Evolutionary conservation across 1,140 invertebrate species (phyloP).

Genomic region (Heliothis subflexa): DNA sequence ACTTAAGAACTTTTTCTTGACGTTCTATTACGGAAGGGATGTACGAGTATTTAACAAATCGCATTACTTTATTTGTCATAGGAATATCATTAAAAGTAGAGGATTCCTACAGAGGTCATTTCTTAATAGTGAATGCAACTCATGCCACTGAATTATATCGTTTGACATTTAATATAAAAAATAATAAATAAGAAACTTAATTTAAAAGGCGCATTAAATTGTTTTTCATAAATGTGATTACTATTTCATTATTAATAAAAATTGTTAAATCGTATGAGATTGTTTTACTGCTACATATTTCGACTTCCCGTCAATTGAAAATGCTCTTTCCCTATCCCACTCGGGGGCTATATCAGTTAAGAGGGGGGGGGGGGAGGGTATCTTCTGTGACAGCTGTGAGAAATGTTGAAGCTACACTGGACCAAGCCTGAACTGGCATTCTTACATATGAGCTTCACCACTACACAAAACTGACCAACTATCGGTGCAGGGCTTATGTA

Average conservation of each 20-base stretch:
- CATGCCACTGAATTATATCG: constrained; percentile 11
- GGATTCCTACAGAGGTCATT: not conserved
- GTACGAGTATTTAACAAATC: not conserved
- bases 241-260: constrained; percentile 74
- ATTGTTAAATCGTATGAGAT: constrained; percentile 52
- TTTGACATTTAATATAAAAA: constrained; percentile 44
- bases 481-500: too few species aligned
- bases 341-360: too few species aligned
- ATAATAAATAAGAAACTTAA: constrained; percentile 63
- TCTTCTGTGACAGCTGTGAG: too few species aligned
- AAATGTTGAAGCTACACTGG: too few species aligned
- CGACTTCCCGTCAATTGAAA: not conserved
- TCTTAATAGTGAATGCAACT: constrained; percentile 13
- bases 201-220: constrained; percentile 65
- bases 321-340: not conserved
- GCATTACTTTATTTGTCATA: not conserved
- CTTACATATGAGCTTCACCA: too few species aligned
- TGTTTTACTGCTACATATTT: constrained; percentile 46
- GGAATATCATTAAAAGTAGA: not conserved
- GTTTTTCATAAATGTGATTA: constrained; percentile 65
- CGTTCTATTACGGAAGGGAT: constrained; percentile 3
- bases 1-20: not conserved
- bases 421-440: too few species aligned
- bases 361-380: too few species aligned
- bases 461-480: too few species aligned